These are phyloP conservation scores for Caenorhabditis parvicauda DNA, from an alignment of 2,888 invertebrate species.

Conservation along the genomic window DNA sequence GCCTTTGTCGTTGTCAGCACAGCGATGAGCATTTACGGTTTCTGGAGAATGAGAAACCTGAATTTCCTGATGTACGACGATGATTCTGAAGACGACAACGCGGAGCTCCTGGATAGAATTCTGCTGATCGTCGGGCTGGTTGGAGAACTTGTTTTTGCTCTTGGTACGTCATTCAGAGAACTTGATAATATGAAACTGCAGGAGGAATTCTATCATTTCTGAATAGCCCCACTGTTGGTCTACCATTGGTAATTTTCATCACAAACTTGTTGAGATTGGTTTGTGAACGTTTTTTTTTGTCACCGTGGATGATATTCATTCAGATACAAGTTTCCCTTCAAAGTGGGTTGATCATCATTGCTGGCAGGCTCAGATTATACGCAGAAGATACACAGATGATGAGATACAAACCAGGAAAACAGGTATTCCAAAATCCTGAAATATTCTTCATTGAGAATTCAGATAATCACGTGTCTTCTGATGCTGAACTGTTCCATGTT, in stretches of 20 bases:
- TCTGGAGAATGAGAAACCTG: conserved; percentile 42
- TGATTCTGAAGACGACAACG: conserved; percentile 43
- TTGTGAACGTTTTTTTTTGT: not conserved
- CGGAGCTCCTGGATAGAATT: conserved; percentile 44
- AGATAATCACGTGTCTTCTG: conserved; percentile 44
- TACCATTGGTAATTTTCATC: conserved; percentile 33
- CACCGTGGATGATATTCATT: not conserved
- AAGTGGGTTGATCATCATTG: conserved; percentile 40
- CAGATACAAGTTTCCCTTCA: conserved; percentile 43
- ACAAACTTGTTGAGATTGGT: conserved; percentile 37
- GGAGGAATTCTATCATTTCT: conserved; percentile 42
- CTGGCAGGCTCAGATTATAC: conserved; percentile 24
- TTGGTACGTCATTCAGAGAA: conserved; percentile 19
- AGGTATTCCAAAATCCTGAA: conserved; percentile 14
- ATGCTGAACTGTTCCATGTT: conserved; percentile 71
- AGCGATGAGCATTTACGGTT: conserved; percentile 30
- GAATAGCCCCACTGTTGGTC: conserved; percentile 28
- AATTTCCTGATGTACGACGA: conserved; percentile 35
- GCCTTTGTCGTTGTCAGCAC: conserved; percentile 37
- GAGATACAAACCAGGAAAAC: conserved; percentile 48
- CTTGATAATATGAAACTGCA: not conserved
- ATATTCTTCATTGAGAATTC: not conserved
- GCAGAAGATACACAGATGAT: conserved; percentile 32
- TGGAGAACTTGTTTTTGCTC: conserved; percentile 40
- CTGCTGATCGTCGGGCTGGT: conserved; percentile 43